Evolutionary conservation across 1,140 invertebrate species (phyloP).

Genomic region (Bilobella aurantiaca): DNA sequence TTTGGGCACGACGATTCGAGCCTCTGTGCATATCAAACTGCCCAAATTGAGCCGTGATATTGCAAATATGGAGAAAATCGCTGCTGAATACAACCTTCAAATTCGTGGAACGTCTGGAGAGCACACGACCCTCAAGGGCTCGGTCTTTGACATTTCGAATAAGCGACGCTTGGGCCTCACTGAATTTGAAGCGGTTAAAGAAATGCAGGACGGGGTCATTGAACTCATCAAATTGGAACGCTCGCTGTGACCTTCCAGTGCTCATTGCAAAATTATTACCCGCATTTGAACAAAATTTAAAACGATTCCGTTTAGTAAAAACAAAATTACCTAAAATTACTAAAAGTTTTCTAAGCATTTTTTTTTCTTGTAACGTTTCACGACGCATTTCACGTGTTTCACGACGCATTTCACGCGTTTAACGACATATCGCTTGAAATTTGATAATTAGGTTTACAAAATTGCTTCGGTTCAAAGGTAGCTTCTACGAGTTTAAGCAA

Average conservation of each 20-base stretch:
- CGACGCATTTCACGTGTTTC: too few species aligned
- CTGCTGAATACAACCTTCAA: conserved; percentile 27
- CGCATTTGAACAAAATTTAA: background rate
- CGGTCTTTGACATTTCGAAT: conserved; percentile 87
- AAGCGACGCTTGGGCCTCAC: conserved; percentile 78
- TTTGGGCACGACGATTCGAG: conserved; percentile 91
- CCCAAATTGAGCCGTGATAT: conserved; percentile 86
- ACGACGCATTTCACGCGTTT: too few species aligned
- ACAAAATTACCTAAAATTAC: background rate
- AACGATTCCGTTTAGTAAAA: background rate
- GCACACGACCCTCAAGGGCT: conserved; percentile 86
- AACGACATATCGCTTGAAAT: too few species aligned
- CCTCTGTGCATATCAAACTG: conserved; percentile 94
- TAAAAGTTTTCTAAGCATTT: background rate
- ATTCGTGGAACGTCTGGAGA: conserved; percentile 83
- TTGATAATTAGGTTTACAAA: too few species aligned
- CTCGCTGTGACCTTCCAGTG: background rate
- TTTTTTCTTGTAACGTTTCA: too few species aligned
- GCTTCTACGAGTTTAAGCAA: too few species aligned
- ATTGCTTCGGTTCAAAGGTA: too few species aligned
- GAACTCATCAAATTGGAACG: conserved; percentile 79
- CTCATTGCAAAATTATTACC: background rate
- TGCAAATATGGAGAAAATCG: background rate
- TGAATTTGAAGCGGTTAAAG: conserved; percentile 77
- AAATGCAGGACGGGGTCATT: conserved; percentile 80